Evolutionary conservation across 2,113 vertebrate species (phyloP).

Genomic region (Damaliscus lunatus): DNA sequence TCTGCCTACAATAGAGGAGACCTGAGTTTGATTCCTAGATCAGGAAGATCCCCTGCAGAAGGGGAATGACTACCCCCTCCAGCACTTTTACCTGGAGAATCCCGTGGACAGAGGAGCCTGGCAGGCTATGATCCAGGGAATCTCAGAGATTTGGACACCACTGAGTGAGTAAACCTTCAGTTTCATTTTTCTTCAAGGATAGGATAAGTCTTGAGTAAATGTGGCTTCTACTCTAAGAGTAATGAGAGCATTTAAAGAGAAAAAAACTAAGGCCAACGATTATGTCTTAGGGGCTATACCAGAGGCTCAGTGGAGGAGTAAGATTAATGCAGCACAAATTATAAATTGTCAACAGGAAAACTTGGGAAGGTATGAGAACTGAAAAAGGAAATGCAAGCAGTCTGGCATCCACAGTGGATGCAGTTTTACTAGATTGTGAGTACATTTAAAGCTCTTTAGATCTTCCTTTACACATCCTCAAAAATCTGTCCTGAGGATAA

Average conservation of each 20-base stretch:
- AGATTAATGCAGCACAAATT: neutral
- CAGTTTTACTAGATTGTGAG: neutral
- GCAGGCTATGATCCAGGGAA: neutral
- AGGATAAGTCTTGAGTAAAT: neutral
- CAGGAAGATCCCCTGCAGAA: neutral
- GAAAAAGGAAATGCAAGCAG: neutral
- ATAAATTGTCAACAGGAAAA: neutral
- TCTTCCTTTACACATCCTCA: neutral
- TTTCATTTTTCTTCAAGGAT: neutral
- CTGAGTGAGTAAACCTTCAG: neutral
- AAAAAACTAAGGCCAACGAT: neutral
- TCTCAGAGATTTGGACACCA: neutral
- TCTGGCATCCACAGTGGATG: neutral
- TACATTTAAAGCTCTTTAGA: neutral
- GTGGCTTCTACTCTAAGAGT: neutral
- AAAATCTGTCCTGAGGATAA: neutral
- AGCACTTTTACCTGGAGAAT: neutral
- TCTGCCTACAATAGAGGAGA: neutral
- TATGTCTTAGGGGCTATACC: neutral
- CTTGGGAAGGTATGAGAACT: neutral
- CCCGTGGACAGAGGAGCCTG: neutral
- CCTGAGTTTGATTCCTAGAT: neutral
- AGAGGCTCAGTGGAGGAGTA: neutral
- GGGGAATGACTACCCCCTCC: neutral
- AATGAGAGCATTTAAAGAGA: neutral